Evolutionary conservation across 1,140 invertebrate species (phyloP).

Genomic region (Orius insidiosus): DNA sequence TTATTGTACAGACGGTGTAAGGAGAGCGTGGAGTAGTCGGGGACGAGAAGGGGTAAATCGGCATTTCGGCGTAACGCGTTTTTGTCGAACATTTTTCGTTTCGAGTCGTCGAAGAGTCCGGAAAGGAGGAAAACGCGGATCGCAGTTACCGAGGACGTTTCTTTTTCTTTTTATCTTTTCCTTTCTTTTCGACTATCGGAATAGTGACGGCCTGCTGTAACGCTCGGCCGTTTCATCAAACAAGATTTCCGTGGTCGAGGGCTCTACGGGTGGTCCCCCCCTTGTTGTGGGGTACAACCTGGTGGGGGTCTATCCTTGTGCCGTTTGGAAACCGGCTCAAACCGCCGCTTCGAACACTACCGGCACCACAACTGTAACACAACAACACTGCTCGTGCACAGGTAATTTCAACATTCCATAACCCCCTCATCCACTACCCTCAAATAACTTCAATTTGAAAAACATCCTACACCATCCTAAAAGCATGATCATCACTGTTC

Average conservation of each 20-base stretch:
- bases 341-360: slow-evolving; percentile 22
- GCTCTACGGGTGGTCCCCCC: slow-evolving; percentile 14
- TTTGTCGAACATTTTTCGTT: neutral
- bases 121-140: neutral
- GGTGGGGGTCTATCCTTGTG: slow-evolving; percentile 35
- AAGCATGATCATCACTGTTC: no score
- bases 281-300: slow-evolving; percentile 31
- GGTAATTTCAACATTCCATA: no score
- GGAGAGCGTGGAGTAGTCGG: slow-evolving; percentile 5
- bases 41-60: slow-evolving; percentile 3
- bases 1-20: slow-evolving; percentile 20
- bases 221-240: neutral
- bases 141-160: neutral
- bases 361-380: slow-evolving; percentile 16
- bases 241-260: slow-evolving; percentile 20
- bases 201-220: no score
- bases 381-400: slow-evolving; percentile 5
- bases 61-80: neutral
- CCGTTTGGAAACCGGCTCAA: slow-evolving; percentile 30
- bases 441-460: no score
- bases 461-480: no score
- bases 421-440: no score
- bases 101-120: neutral
- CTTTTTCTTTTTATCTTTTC: neutral
- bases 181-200: slow-evolving; percentile 1